Conservation (phyloP, 1,140 invertebrate species). For the Atta texana region DNA sequence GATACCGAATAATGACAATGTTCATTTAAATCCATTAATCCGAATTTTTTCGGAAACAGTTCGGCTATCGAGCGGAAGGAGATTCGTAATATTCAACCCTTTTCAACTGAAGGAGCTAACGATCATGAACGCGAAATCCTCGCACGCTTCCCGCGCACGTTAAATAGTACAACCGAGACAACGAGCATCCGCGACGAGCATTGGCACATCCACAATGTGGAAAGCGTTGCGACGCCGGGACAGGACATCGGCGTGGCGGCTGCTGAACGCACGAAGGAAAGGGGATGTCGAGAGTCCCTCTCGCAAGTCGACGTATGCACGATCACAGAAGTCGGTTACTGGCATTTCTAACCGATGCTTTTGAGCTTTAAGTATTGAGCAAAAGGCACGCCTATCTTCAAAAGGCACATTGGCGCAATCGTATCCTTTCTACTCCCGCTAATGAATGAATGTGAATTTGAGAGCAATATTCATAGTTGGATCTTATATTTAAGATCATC, state of each 20-base stretch:
- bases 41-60: background rate
- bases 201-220: background rate
- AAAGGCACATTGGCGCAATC: slow-evolving; percentile 10
- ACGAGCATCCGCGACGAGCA: slow-evolving; percentile 21
- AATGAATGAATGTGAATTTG: background rate
- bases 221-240: background rate
- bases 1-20: background rate
- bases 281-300: slow-evolving; percentile 13
- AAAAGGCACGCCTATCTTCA: slow-evolving; percentile 37
- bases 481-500: no score
- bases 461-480: no score
- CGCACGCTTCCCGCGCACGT: slow-evolving; percentile 31
- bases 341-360: slow-evolving; percentile 49
- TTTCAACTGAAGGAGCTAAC: background rate
- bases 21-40: background rate
- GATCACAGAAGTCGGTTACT: slow-evolving; percentile 46
- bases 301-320: slow-evolving; percentile 42
- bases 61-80: background rate
- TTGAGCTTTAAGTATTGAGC: slow-evolving; percentile 57
- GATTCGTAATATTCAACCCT: background rate
- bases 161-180: slow-evolving; percentile 53
- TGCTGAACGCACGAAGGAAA: background rate
- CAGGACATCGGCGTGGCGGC: background rate
- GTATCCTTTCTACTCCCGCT: background rate
- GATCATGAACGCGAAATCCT: background rate